A percentile compares a stretch with the other conserved stretches of the same genome.
phyloP scores from a whole-genome alignment of 2,888 invertebrate species.

The Adela reaumurella region DNA sequence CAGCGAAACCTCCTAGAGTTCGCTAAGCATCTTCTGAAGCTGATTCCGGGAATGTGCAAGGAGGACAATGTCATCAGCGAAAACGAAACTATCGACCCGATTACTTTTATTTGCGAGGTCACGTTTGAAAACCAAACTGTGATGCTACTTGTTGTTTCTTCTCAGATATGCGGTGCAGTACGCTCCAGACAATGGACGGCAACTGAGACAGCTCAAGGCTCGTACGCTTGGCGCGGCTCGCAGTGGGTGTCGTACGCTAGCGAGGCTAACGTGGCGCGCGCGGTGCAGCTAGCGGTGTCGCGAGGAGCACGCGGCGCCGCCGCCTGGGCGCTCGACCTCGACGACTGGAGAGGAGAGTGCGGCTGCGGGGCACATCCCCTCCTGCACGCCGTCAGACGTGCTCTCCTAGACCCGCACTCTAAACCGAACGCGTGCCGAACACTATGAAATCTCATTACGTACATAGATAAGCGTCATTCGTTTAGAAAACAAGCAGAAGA shows the following conservation, averaged over 20 bases:
- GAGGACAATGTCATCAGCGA: too few species aligned
- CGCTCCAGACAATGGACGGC: slow-evolving; percentile 58
- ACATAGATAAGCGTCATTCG: too few species aligned
- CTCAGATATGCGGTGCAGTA: slow-evolving; percentile 57
- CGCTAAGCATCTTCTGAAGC: too few species aligned
- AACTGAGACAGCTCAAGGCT: slow-evolving; percentile 62
- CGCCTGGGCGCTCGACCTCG: slow-evolving; percentile 76
- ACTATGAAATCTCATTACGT: too few species aligned
- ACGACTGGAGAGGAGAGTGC: slow-evolving; percentile 69
- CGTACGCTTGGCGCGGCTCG: slow-evolving; percentile 65
- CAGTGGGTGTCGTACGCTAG: slow-evolving; percentile 83
- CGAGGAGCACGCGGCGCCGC: slow-evolving; percentile 68
- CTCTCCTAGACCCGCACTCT: slow-evolving; percentile 28
- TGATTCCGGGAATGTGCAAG: too few species aligned
- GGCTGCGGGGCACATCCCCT: slow-evolving; percentile 67
- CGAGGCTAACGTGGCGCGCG: slow-evolving; percentile 59
- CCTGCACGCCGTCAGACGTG: slow-evolving; percentile 56
- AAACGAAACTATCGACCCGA: too few species aligned
- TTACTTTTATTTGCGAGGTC: too few species aligned
- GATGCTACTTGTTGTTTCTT: too few species aligned
- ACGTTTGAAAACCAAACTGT: too few species aligned
- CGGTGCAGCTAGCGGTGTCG: slow-evolving; percentile 56
- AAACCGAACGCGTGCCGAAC: slow-evolving; percentile 14
- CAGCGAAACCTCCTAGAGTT: too few species aligned
- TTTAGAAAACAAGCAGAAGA: too few species aligned